Conservation (phyloP, 2,797 vertebrate species). For the Allobates femoralis region DNA sequence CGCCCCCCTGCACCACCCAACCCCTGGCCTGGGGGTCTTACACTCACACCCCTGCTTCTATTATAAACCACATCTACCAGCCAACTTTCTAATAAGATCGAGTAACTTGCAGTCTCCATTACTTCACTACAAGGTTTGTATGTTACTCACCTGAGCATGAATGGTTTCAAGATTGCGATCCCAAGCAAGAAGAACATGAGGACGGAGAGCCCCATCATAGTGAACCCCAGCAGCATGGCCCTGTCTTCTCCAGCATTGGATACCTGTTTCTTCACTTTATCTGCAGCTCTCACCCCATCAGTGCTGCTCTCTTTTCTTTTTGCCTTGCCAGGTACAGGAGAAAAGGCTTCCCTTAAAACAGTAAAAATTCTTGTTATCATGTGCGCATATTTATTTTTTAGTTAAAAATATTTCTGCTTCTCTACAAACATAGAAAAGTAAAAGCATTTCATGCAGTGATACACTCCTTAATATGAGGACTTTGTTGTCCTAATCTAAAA, state of each 20-base stretch:
- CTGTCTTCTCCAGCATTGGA: slow-evolving; percentile 83
- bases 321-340: slow-evolving; percentile 63
- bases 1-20: too few relatives aligned
- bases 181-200: slow-evolving; percentile 86
- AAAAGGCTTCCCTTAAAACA: slow-evolving; percentile 71
- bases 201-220: slow-evolving; percentile 84
- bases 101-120: neutral
- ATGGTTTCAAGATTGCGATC: slow-evolving; percentile 78
- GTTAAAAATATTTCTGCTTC: neutral
- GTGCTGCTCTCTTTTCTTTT: slow-evolving; percentile 64
- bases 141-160: slow-evolving; percentile 78
- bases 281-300: slow-evolving; percentile 59
- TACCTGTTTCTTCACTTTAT: slow-evolving; percentile 68
- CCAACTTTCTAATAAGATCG: too few relatives aligned
- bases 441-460: neutral
- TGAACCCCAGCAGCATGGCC: slow-evolving; percentile 80
- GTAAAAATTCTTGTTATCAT: slow-evolving; percentile 30
- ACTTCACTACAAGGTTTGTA: neutral
- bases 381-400: neutral
- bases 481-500: too few relatives aligned
- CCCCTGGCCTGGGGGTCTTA: too few relatives aligned
- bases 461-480: neutral
- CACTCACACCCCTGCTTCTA: too few relatives aligned
- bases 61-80: too few relatives aligned
- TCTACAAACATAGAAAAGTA: neutral